Base-by-base conservation (phyloP, 2,888 invertebrate genomes). In the Kuschelorhynchus macadamiae region DNA sequence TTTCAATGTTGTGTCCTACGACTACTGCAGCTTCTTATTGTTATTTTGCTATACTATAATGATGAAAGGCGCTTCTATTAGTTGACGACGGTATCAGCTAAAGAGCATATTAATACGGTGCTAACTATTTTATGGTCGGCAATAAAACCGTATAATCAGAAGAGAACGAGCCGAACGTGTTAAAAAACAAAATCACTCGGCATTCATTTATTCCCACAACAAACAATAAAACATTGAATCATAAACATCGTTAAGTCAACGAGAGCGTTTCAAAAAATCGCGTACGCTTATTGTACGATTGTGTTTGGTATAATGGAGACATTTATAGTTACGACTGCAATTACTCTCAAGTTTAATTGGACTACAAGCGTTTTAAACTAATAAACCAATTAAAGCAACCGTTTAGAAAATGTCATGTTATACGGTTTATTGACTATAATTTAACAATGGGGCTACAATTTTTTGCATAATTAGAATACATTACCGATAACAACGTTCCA, bases 171-270 rank as follows among this genome's bases (percentile, higher is more conserved):
- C 67, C 47, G 63, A 57, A 69, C 69, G 71, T 71, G 71, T 69
- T 66, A 65, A 69, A 68, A 59, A 69, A 61, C 69, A 42, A 66
- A 61, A 65, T 69, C 67, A 63, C 41, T 70, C 55, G 50, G 56
- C 71, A 60, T 64, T 68, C 64, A 63, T 55, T 60, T 60, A 65
- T 68, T 67, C 63, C 61, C 59, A 55, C 59, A 65, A 65, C 71
- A 64, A 68, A 71, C 71, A 71, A 65, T 68, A 71, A 71, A 69
- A 53, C 69, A 66, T 69, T 46, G 66, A 71, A 69, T 62, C 49
- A 66, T 68, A 71, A 71, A 71, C 67, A 68, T 71, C 67, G 67
- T 67, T 70, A 59, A 67, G 61, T 65, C 67, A 56, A 60, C 64
- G 56, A 56, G 65, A 65, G 33, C 62, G 17, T 55, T 55, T 44